Base-by-base conservation (phyloP, 2,797 vertebrate species). In the Scyliorhinus canicula region DNA sequence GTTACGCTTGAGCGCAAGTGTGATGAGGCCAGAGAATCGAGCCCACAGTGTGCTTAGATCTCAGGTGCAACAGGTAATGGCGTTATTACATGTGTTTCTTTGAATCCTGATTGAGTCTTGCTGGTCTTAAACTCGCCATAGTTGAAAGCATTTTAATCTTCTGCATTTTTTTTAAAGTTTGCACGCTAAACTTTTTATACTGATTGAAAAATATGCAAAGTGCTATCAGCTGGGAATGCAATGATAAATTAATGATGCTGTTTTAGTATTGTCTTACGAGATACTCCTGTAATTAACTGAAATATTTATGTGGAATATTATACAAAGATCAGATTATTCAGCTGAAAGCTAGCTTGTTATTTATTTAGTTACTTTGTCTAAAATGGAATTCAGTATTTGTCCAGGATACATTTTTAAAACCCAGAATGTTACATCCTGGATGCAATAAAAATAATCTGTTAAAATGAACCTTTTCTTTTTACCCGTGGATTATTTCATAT, bases 221-320 rank as follows among this genome's bases (percentile, higher is more conserved):
- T 97, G 97, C 97, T 97, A 96, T 97, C 97, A 97, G 95, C 96
- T 97, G 97, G 97, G 97, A 97, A 95, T 96, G 93, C 96, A 95
- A 96, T 98, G 97, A 97, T 97, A 98, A 98, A 98, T 98, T 97
- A 97, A 97, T 97, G 97, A 98, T 97, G 97, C 96, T 97, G 96
- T 97, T 98, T 97, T 97, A 94, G 96, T 98, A 96, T 97, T 97
- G 97, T 97, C 97, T 96, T 97, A 97, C 96, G 96, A 97, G 97
- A 96, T 97, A 98, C 96, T 96, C 97, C 95, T 95, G 97, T 98
- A 98, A 98, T 98, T 97, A 97, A 97, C 97, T 97, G 96, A 98
- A 98, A 98, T 97, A 98, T 98, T 98, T 98, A 98, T 98, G 97
- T 97, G 97, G 97, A 97, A 97, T 97, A 97, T 97, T 97, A 97